phyloP scores from a whole-genome alignment of 2,888 invertebrate species.

The Rhagium mordax region DNA sequence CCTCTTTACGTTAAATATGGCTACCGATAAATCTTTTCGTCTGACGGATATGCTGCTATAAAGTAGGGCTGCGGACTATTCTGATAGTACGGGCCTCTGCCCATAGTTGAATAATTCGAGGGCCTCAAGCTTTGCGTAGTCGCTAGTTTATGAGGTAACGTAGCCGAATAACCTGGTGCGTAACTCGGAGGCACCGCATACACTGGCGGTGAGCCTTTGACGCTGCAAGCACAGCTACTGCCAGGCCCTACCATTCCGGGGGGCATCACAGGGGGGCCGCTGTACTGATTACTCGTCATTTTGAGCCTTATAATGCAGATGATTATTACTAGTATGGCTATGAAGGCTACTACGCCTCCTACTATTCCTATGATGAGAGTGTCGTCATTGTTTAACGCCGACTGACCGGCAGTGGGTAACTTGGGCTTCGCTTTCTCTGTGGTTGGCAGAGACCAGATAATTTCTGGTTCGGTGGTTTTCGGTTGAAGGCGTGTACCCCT shows the following conservation, averaged over 20 bases:
- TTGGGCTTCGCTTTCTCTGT: conserved; percentile 75
- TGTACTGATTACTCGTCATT: conserved; percentile 79
- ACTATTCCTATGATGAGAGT: conserved; percentile 96
- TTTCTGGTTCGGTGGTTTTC: conserved; percentile 85
- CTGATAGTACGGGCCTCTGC: conserved; percentile 74
- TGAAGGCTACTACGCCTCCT: conserved; percentile 92
- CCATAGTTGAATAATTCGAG: conserved; percentile 74
- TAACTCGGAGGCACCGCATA: conserved; percentile 75
- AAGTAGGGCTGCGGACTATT: conserved; percentile 73
- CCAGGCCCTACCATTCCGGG: conserved; percentile 68
- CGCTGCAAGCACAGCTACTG: conserved; percentile 73
- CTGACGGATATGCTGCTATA: conserved; percentile 75
- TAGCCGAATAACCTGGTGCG: conserved; percentile 75
- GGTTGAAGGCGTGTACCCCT: conserved; percentile 71
- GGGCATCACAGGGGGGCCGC: conserved; percentile 72
- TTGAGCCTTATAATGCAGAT: conserved; percentile 85
- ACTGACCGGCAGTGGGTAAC: conserved; percentile 73
- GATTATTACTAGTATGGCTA: conserved; percentile 89
- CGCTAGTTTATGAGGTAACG: conserved; percentile 77
- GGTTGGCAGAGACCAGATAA: conserved; percentile 89
- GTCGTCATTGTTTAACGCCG: conserved; percentile 86
- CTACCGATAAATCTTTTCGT: conserved; percentile 79
- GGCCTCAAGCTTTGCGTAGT: conserved; percentile 61
- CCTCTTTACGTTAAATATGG: conserved; percentile 28
- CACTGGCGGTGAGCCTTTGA: conserved; percentile 71